Evolutionary conservation across 2,888 invertebrate genomes (phyloP), one percentile per base, ranked within the genome.

Genomic region (Halictus ligatus): DNA sequence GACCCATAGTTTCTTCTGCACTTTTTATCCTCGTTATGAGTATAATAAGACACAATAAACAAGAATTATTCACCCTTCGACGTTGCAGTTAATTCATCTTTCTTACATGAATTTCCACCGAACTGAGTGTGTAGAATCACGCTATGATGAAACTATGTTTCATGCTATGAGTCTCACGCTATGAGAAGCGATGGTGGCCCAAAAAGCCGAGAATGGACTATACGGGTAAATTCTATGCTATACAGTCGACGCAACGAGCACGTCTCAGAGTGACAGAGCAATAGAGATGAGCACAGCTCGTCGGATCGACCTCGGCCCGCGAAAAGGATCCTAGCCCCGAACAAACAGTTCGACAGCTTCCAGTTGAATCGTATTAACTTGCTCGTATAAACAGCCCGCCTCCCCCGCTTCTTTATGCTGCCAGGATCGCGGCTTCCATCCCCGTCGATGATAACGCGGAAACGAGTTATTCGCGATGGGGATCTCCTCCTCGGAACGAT

Each of bases 351-450:
- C 67, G 67, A 67, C 35, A 29, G 67, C 67, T 67, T 67, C 67
- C 67, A 35, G 67, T 67, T 35, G 67, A 67, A 67, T 67, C 67
- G 67, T 67, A 67, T 67, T 67, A 67, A 67, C 18, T 67, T 67
- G 35, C 67, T 29, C 67, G 67, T 67, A 67, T 67, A 67, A 67
- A 67, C 67, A 67, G 67, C 18, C 67, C 67, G 4, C 25, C 60
- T 25, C 35, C 35, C 67, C 35, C 35, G 67, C 35, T 29, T 64
- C 64, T 64, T 64, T 64, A 29, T 64, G 29, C 64, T 64, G 54
- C 15, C 29, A 29, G 29, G 64, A 29, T 64, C 29, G 29, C 64
- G 64, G 64, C 29, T 29, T 29, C 67, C 35, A 29, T 29, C 21
- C 67, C 67, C 35, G 21, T 21, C 35, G 35, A 67, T 67, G 67